Evolutionary conservation across 35 echinoderm and acorn worm genomes (phyloP), one percentile per base, ranked within the genome.

Genomic region (Ophioderma brevispina): DNA sequence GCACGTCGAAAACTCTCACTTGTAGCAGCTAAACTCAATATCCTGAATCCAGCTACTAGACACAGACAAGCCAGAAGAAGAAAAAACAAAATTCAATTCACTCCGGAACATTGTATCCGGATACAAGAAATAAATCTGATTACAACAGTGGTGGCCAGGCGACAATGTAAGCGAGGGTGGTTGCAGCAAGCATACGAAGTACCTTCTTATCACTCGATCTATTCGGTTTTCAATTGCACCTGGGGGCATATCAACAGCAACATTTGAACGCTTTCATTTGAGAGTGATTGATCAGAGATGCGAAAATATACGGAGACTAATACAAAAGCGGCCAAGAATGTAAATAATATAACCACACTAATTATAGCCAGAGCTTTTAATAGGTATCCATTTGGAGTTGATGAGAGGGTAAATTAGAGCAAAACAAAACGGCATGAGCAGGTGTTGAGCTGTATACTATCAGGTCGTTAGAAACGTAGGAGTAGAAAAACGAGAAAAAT

Each of bases 31-130:
- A 70, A 6, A 70, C 59, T 15, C 10, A 70, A 25, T 8, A 70
- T n/a, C 59, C 28, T 70, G 59, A 70, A 70, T 70, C 59, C 59
- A 70, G n/a, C 59, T 70, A 70, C 59, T 70, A 4, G 59, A 70
- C 28, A 70, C 1, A 13, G 59, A 70, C 28, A 70, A 30, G 10
- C 59, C n/a, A n/a, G n/a, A n/a, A n/a, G n/a, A n/a, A 70, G 59
- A 70, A 25, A 70, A 25, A 6, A 25, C 59, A 18, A 70, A 70
- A 70, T 25, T 15, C 1, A 25, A 70, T 1, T 4, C 59, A 18
- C n/a, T 18, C 17, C 23, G 28, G 28, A 13, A 70, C 28, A 25
- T 70, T 70, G 28, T 70, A 25, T 30, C 59, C 59, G 28, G 59
- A 8, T 13, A 25, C 59, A 6, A 70, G 10, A 25, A 70, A 30